These are phyloP conservation scores for Amniataba percoides DNA, from an alignment of 2,797 vertebrate genomes.

Conservation along the genomic window DNA sequence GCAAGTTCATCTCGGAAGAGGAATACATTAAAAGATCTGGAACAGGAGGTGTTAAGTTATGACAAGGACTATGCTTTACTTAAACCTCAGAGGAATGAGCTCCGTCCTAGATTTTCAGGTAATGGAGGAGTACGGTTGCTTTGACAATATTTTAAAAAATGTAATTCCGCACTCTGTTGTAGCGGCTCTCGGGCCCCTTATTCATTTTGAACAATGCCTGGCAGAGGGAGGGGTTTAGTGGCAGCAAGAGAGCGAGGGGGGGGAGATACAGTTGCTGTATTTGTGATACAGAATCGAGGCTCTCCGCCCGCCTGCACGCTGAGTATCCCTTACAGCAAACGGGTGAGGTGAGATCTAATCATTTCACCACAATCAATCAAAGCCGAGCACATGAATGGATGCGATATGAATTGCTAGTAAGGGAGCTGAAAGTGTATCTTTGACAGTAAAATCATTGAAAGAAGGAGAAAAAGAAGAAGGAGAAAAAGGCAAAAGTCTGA, in stretches of 20 bases:
- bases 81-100: conserved; percentile 68
- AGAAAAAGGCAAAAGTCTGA: not conserved
- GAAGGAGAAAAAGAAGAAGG: not conserved
- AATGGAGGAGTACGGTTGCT: conserved; percentile 41
- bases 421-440: conserved; percentile 1
- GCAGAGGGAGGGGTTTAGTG: conserved; percentile 48
- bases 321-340: conserved; percentile 29
- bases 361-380: conserved; percentile 54
- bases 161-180: conserved; percentile 46
- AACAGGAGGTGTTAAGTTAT: conserved; percentile 64
- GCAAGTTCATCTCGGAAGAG: conserved; percentile 52
- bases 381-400: conserved; percentile 40
- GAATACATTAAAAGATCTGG: conserved; percentile 62
- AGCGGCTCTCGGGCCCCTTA: conserved; percentile 46
- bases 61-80: conserved; percentile 57
- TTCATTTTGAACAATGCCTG: conserved; percentile 57
- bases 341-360: conserved; percentile 32
- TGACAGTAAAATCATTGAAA: conserved; percentile 22
- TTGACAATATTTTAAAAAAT: conserved; percentile 55
- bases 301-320: conserved; percentile 47
- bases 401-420: conserved; percentile 27
- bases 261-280: conserved; percentile 32
- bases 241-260: not conserved
- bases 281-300: conserved; percentile 42
- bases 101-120: conserved; percentile 63